These are phyloP conservation scores for Procambarus virginalis DNA, from an alignment of 1,140 invertebrate species.

Conservation along the genomic window DNA sequence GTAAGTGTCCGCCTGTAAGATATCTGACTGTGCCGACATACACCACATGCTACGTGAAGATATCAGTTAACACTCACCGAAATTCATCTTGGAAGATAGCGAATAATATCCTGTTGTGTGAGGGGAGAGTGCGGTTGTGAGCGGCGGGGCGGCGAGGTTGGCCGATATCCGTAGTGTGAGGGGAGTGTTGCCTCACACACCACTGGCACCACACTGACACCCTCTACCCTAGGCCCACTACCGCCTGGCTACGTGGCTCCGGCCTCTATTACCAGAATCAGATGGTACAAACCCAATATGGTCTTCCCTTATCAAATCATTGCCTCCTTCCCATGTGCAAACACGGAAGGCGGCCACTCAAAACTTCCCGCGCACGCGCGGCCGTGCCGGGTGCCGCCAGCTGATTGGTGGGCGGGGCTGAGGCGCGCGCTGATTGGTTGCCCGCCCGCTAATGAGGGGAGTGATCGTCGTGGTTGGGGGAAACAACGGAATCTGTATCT, in stretches of 20 bases:
- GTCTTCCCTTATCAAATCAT: conserved; percentile 69
- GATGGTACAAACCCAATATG: conserved; percentile 68
- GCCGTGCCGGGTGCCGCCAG: conserved; percentile 4
- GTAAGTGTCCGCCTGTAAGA: too few species aligned
- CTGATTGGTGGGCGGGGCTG: conserved; percentile 58
- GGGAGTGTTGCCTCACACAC: conserved; percentile 31
- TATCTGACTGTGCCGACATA: too few species aligned
- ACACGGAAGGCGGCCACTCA: conserved; percentile 63
- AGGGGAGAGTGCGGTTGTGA: neutral
- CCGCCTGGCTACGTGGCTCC: conserved; percentile 55
- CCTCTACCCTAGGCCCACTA: conserved; percentile 38
- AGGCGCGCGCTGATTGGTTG: conserved; percentile 45
- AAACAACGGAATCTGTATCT: conserved; percentile 61
- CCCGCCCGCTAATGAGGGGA: conserved; percentile 63
- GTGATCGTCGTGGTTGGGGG: conserved; percentile 62
- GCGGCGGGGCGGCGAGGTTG: neutral
- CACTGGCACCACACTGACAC: conserved; percentile 63
- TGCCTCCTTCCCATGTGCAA: conserved; percentile 66
- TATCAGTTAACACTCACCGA: neutral
- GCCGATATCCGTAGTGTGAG: neutral
- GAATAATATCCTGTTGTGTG: neutral
- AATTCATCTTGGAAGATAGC: neutral
- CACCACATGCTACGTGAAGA: neutral
- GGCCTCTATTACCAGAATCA: conserved; percentile 67
- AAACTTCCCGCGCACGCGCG: conserved; percentile 53